Conservation (phyloP, 2,888 invertebrate species). For the Hyposoter dolosus region DNA sequence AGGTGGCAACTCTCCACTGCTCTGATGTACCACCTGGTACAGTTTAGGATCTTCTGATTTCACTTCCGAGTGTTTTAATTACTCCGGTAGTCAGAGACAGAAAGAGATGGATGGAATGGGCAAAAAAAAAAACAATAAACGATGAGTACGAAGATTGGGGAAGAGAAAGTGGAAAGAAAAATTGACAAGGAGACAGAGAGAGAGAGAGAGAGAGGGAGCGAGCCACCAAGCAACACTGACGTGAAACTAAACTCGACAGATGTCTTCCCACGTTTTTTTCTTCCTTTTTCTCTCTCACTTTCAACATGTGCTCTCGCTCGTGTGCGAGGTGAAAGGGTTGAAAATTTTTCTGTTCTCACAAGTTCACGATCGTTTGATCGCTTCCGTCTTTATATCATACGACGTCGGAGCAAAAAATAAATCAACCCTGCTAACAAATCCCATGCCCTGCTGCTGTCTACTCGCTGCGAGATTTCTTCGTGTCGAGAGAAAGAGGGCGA, state of each 20-base stretch:
- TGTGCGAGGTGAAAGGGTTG: constrained; percentile 78
- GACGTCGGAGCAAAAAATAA: constrained; percentile 58
- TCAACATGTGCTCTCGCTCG: constrained; percentile 78
- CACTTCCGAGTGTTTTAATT: constrained; percentile 83
- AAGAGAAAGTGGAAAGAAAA: constrained; percentile 62
- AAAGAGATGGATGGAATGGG: constrained; percentile 64
- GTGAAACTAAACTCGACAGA: constrained; percentile 77
- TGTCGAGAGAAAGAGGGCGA: background rate
- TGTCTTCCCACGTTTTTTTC: constrained; percentile 82
- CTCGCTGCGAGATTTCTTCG: constrained; percentile 50
- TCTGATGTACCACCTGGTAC: constrained; percentile 33
- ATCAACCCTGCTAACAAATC: constrained; percentile 52
- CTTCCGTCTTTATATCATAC: constrained; percentile 54
- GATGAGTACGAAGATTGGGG: constrained; percentile 68
- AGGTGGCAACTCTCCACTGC: constrained; percentile 34
- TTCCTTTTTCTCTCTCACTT: constrained; percentile 68
- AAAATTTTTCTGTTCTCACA: constrained; percentile 63
- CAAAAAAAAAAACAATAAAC: constrained; percentile 68
- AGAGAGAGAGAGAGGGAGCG: constrained; percentile 30
- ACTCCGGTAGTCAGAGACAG: constrained; percentile 70
- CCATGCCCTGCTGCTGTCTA: constrained; percentile 29
- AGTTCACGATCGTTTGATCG: constrained; percentile 39
- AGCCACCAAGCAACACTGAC: constrained; percentile 9
- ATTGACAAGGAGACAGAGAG: constrained; percentile 47
- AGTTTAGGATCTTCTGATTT: constrained; percentile 67